Evolutionary conservation across 2,888 invertebrate genomes (phyloP), one percentile per base, ranked within the genome.

Genomic region (Thyatira batis): DNA sequence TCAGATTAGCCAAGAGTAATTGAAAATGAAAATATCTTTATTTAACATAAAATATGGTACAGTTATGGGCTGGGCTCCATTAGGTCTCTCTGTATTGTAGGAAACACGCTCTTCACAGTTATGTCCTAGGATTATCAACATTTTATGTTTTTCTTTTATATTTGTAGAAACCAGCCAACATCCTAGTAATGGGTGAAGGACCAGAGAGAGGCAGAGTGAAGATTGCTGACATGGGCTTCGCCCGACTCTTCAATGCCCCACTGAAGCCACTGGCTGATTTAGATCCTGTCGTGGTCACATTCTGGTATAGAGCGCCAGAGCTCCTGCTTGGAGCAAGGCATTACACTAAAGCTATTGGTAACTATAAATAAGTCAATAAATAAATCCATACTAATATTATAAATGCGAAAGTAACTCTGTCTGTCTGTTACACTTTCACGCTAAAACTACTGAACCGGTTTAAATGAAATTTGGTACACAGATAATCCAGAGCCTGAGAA

Each of bases 161-260:
- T 53, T 72, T 80, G 1, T 85, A 97, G 94, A 99, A 99, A 94
- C 99, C 99, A 53, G 99, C 99, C 2, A 99, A 99, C 87, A 99
- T 99, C 79, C 92, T 99, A 60, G 99, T 99, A 20, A 99, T 99
- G 99, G 99, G 99, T 8, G 99, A 99, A 92, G 99, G 99, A 0
- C 95, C 96, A 27, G 99, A 99, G 86, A 92, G 99, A 68, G 99
- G 99, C 1, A 92, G 99, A 64, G 98, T 99, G 0, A 99, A 99
- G 93, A 99, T 99, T 78, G 99, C 99, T 23, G 99, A 99, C 83
- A 99, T 99, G 98, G 99, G 99, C 0, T 99, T 99, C 92, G 99
- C 99, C 0, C 93, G 99, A 60, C 92, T 99, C 50, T 99, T 99
- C 82, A 99, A 99, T 92, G 98, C 98, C 1, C 99, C 99, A 0